Conservation (phyloP, 2,113 vertebrate species). For the Lepus americanus region DNA sequence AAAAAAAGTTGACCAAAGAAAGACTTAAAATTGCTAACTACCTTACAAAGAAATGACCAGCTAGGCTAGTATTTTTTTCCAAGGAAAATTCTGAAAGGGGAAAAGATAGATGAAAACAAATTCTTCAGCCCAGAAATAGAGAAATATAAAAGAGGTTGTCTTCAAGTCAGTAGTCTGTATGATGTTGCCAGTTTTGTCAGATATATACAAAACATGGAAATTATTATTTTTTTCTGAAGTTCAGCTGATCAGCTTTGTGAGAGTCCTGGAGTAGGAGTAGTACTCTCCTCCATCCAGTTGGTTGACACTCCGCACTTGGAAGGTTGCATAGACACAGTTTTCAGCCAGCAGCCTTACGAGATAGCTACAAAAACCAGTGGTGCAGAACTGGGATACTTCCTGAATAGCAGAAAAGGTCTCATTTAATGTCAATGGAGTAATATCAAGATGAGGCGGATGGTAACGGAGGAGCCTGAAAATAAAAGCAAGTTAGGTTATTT, state of each 20-base stretch:
- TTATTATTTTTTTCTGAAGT: conserved; percentile 90
- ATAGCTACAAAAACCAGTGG: conserved; percentile 97
- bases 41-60: conserved; percentile 95
- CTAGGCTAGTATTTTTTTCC: conserved; percentile 94
- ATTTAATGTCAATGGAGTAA: conserved; percentile 92
- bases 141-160: conserved; percentile 92
- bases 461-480: conserved; percentile 95
- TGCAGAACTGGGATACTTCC: conserved; percentile 97
- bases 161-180: conserved; percentile 99
- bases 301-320: conserved; percentile 94
- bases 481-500: conserved; percentile 83
- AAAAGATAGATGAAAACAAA: conserved; percentile 88
- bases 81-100: conserved; percentile 88
- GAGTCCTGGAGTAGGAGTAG: conserved; percentile 92
- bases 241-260: conserved; percentile 91
- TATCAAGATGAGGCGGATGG: conserved; percentile 97
- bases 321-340: conserved; percentile 99
- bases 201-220: conserved; percentile 95
- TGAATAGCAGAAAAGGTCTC: conserved; percentile 98
- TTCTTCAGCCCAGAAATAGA: conserved; percentile 93
- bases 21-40: conserved; percentile 95
- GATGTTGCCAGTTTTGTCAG: conserved; percentile 95
- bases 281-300: conserved; percentile 92
- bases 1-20: conserved; percentile 92
- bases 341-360: conserved; percentile 97